Percentiles rank a stretch among this genome's conserved stretches.
Conservation (phyloP, 1,140 invertebrate genomes). For the Megathymus violae region DNA sequence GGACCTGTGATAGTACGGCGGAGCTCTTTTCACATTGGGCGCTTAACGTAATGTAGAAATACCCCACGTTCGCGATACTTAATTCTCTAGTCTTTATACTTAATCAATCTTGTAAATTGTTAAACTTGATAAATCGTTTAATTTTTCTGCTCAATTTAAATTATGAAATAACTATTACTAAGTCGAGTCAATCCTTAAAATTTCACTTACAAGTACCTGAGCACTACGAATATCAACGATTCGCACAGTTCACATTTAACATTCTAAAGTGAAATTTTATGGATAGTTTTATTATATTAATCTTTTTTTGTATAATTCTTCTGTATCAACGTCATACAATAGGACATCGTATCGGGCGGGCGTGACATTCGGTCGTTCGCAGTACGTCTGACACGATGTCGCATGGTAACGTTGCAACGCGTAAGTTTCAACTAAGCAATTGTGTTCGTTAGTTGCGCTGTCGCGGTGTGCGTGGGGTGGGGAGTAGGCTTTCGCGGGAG, state of each 20-base stretch:
- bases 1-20: slow-evolving; percentile 17
- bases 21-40: not conserved
- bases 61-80: slow-evolving; percentile 2
- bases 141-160: not conserved
- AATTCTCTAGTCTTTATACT: not conserved
- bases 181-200: not conserved
- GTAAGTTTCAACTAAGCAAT: not conserved
- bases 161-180: not conserved
- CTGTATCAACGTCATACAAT: not conserved
- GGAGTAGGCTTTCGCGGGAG: too few species aligned
- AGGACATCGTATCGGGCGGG: not conserved
- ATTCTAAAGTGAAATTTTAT: not conserved
- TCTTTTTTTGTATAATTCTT: not conserved
- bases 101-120: not conserved
- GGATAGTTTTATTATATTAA: not conserved
- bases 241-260: not conserved
- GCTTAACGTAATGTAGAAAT: slow-evolving; percentile 3
- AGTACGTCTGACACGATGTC: too few species aligned
- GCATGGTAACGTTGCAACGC: too few species aligned
- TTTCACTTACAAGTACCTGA: not conserved
- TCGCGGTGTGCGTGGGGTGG: slow-evolving; percentile 14
- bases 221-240: not conserved
- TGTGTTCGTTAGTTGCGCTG: too few species aligned
- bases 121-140: not conserved
- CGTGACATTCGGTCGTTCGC: too few species aligned